Base-by-base conservation (phyloP, 2,797 vertebrate genomes). In the Chanos chanos region DNA sequence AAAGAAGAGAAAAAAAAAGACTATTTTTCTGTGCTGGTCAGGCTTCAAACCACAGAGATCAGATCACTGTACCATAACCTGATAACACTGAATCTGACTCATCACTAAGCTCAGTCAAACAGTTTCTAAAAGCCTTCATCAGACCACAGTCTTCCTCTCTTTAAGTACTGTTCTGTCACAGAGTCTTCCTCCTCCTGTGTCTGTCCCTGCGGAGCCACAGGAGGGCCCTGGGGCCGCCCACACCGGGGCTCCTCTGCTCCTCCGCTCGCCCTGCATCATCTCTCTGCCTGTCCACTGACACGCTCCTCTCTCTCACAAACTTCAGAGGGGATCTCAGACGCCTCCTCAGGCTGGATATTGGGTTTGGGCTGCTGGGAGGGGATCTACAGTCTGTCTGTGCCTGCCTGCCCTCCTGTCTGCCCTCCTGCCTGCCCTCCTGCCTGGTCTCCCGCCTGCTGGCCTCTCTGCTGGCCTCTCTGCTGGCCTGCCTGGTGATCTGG, bases 271-370 rank as follows among this genome's bases (percentile, higher is more conserved):
- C 25, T 48, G 52, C 18, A 6, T n/a, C n/a, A n/a, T n/a, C 16
- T 16, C 5, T n/a, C 34, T 24, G 27, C 37, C 13, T 15, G 50
- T 25, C 15, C 36, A 27, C 28, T 50, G 89, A 93, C 81, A 73
- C 81, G 77, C 88, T 90, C 79, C 89, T 92, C 66, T 89, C 88
- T 79, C 92, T 94, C 80, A 89, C 78, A 73, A 77, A 79, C 85
- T 82, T 90, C 84, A 93, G 89, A 0, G 33, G 81, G 7, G 84
- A 87, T 64, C 74, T 68, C 74, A 91, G 78, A 47, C 69, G 84
- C 24, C 69, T 86, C 66, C 83, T 85, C 66, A 74, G 61, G 70
- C 85, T 77, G 37, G 6, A 77, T 72, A 87, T 83, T 68, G 69
- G 70, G 64, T 75, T 73, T 64, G 36, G 34, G 28, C 25, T 22